Percentiles rank a stretch among this genome's conserved stretches.
phyloP scores from a whole-genome alignment of 2,113 vertebrate genomes.

The Dryoscopus gambensis region DNA sequence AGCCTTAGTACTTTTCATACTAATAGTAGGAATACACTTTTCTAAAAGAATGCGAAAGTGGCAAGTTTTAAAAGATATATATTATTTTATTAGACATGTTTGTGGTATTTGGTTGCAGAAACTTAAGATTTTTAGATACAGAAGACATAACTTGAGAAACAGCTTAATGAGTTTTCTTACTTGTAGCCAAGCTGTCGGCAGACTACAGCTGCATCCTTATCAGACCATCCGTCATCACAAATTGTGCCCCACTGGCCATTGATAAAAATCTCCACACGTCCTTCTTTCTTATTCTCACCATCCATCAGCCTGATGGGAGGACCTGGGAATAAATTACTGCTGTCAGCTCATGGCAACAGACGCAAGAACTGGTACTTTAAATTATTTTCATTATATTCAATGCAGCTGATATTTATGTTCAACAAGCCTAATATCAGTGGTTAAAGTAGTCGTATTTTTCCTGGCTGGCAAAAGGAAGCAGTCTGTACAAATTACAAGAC shows the following conservation, averaged over 20 bases:
- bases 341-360: neutral
- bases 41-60: neutral
- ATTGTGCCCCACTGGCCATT: slow-evolving; percentile 92
- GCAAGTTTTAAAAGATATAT: neutral
- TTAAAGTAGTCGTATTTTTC: neutral
- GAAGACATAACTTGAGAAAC: neutral
- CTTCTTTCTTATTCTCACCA: slow-evolving; percentile 91
- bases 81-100: neutral
- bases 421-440: neutral
- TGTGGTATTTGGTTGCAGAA: neutral
- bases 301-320: slow-evolving; percentile 88
- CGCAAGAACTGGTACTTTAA: neutral
- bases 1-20: neutral
- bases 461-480: neutral
- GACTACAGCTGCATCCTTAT: slow-evolving; percentile 89
- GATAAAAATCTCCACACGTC: slow-evolving; percentile 92
- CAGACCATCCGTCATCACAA: slow-evolving; percentile 96
- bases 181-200: slow-evolving; percentile 93
- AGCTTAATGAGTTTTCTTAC: slow-evolving; percentile 70
- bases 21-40: neutral
- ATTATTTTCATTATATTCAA: neutral
- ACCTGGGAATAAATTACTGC: slow-evolving; percentile 71
- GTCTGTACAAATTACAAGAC: neutral
- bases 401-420: neutral
- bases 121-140: neutral